A percentile compares a stretch with the other conserved stretches of the same genome.
phyloP scores from a whole-genome alignment of 2,113 vertebrate genomes.

The Clarias macrocephalus region DNA sequence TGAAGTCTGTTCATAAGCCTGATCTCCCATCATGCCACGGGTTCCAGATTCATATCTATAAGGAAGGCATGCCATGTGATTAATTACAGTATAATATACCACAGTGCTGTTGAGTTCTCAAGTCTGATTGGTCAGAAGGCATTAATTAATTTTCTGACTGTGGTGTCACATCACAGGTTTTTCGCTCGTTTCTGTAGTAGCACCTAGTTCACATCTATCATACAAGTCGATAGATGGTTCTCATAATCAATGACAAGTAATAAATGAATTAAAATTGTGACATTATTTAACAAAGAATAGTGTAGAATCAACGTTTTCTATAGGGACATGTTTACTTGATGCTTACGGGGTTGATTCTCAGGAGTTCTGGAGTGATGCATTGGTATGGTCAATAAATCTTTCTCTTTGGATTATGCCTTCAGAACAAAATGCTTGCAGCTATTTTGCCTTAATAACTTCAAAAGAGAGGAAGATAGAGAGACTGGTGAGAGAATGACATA shows the following conservation, averaged over 20 bases:
- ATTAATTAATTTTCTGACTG: neutral
- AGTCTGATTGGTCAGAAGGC: neutral
- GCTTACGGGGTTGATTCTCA: neutral
- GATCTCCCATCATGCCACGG: neutral
- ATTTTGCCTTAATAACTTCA: neutral
- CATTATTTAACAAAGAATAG: neutral
- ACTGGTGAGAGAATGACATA: neutral
- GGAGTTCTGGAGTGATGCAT: neutral
- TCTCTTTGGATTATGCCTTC: neutral
- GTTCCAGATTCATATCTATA: neutral
- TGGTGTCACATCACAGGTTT: neutral
- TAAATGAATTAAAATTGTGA: neutral
- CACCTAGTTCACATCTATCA: too few species aligned
- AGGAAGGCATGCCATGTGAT: neutral
- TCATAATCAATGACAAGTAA: neutral
- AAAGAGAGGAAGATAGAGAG: neutral
- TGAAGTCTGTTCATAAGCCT: neutral
- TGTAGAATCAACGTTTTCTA: neutral
- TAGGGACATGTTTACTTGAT: neutral
- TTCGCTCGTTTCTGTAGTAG: neutral
- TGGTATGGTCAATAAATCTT: neutral
- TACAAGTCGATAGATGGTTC: neutral
- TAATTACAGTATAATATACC: neutral
- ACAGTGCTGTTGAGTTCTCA: neutral
- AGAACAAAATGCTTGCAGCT: neutral